Percentiles rank a stretch among this genome's conserved stretches.
Conservation (phyloP, 2,797 vertebrate species). For the Saguinus oedipus region DNA sequence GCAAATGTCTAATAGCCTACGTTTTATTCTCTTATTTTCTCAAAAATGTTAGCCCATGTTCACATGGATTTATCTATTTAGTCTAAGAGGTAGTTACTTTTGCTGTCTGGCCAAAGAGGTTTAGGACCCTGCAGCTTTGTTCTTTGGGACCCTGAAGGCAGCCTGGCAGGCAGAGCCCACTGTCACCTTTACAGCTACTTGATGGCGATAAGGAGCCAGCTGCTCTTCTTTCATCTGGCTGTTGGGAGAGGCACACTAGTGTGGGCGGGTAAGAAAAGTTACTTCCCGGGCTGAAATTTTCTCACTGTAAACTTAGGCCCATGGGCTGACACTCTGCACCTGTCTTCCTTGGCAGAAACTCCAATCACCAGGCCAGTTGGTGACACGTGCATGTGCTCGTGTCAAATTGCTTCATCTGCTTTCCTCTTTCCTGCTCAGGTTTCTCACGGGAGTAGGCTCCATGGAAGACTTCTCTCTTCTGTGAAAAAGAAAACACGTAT, state of each 20-base stretch:
- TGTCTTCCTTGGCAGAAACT: neutral
- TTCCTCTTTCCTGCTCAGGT: conserved; percentile 10
- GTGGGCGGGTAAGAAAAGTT: neutral
- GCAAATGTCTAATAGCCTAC: neutral
- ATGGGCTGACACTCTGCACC: neutral
- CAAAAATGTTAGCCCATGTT: neutral
- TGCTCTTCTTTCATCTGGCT: neutral
- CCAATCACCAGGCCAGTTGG: neutral
- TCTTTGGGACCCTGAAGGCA: neutral
- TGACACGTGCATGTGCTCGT: fast-evolving
- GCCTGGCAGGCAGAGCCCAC: conserved; percentile 8
- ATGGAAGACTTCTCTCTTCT: neutral
- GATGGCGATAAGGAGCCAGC: neutral
- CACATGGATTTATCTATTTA: neutral
- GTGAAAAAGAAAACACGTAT: neutral
- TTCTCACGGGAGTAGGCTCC: neutral
- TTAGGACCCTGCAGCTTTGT: neutral
- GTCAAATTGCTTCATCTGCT: neutral
- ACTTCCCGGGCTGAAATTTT: neutral
- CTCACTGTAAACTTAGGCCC: neutral
- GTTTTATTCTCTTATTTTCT: conserved; percentile 42
- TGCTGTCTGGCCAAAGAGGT: neutral
- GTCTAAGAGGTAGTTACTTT: conserved; percentile 5
- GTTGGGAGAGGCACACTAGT: neutral
- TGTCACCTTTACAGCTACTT: neutral